phyloP scores from a whole-genome alignment of 2,113 vertebrate genomes.

The Bos indicus region DNA sequence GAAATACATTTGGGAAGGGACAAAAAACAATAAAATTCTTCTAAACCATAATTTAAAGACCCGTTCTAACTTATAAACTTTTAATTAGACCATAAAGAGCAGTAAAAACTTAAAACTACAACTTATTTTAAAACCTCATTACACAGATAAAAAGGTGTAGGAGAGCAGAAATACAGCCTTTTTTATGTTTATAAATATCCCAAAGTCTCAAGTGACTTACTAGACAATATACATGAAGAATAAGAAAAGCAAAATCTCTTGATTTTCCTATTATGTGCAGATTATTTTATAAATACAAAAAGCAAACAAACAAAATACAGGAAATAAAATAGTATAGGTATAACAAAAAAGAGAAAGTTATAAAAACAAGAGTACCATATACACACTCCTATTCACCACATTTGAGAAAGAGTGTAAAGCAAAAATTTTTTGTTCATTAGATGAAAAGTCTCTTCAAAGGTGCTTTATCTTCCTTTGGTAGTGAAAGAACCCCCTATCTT shows the following conservation, averaged over 20 bases:
- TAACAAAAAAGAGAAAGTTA: slow-evolving; percentile 66
- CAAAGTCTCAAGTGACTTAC: slow-evolving; percentile 67
- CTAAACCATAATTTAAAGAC: background rate
- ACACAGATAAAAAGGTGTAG: slow-evolving; percentile 18
- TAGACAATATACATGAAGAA: slow-evolving; percentile 72
- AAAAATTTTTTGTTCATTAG: slow-evolving; percentile 40
- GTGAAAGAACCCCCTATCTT: slow-evolving; percentile 50
- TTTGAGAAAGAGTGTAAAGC: slow-evolving; percentile 61
- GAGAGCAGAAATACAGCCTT: slow-evolving; percentile 58
- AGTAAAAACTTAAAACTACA: slow-evolving; percentile 71
- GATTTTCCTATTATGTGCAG: slow-evolving; percentile 60
- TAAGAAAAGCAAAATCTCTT: slow-evolving; percentile 60
- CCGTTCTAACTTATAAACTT: slow-evolving; percentile 32
- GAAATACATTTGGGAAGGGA: background rate
- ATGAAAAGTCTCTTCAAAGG: slow-evolving; percentile 60
- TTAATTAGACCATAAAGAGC: slow-evolving; percentile 74
- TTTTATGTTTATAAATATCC: slow-evolving; percentile 65
- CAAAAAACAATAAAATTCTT: slow-evolving; percentile 58
- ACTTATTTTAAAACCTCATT: slow-evolving; percentile 41
- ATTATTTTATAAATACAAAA: slow-evolving; percentile 68
- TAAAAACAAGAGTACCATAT: slow-evolving; percentile 60
- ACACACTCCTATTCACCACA: slow-evolving; percentile 47
- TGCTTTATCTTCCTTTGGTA: slow-evolving; percentile 33
- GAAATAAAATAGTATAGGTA: slow-evolving; percentile 40
- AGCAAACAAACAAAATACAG: slow-evolving; percentile 52